Conservation (phyloP, 2,113 vertebrate species). For the Microtus oregoni region DNA sequence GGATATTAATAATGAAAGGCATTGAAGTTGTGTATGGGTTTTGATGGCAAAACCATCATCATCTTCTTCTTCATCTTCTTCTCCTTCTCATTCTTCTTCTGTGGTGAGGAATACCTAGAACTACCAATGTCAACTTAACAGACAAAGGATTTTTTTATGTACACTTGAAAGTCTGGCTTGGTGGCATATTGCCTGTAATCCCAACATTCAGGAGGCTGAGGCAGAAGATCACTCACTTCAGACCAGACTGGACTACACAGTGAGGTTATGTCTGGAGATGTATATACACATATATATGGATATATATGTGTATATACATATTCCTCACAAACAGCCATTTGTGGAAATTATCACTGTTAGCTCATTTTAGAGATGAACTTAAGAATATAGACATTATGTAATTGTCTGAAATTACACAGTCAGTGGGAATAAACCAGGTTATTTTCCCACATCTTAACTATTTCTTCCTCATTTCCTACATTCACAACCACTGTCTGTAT, state of each 20-base stretch:
- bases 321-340: neutral
- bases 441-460: neutral
- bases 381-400: neutral
- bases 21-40: neutral
- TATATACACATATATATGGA: neutral
- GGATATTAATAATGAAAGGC: neutral
- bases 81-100: neutral
- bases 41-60: neutral
- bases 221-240: neutral
- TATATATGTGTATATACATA: neutral
- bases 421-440: neutral
- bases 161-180: neutral
- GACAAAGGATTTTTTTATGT: neutral
- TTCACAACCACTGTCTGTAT: neutral
- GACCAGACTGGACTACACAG: neutral
- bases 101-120: neutral
- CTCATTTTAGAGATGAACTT: conserved; percentile 37
- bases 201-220: neutral
- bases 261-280: neutral
- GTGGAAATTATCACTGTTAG: neutral
- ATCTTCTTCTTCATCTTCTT: no score
- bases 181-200: neutral
- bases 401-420: neutral
- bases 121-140: neutral
- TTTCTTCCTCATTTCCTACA: neutral